Conservation (phyloP, 2,113 vertebrate species). For the Notothenia coriiceps region DNA sequence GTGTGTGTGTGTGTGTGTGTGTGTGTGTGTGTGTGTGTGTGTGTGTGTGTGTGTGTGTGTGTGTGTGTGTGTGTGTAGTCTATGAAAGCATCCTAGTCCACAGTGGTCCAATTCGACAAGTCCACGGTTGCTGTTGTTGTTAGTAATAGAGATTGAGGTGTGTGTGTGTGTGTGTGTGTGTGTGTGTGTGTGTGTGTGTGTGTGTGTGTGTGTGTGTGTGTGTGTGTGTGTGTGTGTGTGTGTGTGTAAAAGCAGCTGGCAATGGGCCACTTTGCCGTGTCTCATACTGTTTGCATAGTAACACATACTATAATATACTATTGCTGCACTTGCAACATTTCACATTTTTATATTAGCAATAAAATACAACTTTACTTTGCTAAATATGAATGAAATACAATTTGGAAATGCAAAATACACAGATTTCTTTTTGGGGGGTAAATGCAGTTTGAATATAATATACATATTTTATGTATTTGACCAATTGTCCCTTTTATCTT, state of each 20-base stretch:
- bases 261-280: constrained; percentile 26
- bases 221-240: constrained; percentile 10
- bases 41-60: constrained; percentile 11
- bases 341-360: neutral
- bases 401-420: neutral
- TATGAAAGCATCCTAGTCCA: constrained; percentile 54
- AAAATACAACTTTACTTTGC: neutral
- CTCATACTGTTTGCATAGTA: constrained; percentile 48
- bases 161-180: constrained; percentile 18
- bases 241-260: constrained; percentile 14
- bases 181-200: constrained; percentile 23
- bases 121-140: constrained; percentile 23
- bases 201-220: constrained; percentile 13
- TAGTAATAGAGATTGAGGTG: constrained; percentile 31
- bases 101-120: constrained; percentile 42
- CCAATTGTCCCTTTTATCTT: too few relatives aligned
- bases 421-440: neutral
- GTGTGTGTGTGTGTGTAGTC: constrained; percentile 21
- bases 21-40: constrained; percentile 1
- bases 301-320: constrained; percentile 12
- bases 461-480: neutral
- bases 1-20: constrained; percentile 5
- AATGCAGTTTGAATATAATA: neutral
- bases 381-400: neutral
- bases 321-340: neutral